Evolutionary conservation across 2,888 invertebrate genomes (phyloP).

Genomic region (Caenorhabditis afra): DNA sequence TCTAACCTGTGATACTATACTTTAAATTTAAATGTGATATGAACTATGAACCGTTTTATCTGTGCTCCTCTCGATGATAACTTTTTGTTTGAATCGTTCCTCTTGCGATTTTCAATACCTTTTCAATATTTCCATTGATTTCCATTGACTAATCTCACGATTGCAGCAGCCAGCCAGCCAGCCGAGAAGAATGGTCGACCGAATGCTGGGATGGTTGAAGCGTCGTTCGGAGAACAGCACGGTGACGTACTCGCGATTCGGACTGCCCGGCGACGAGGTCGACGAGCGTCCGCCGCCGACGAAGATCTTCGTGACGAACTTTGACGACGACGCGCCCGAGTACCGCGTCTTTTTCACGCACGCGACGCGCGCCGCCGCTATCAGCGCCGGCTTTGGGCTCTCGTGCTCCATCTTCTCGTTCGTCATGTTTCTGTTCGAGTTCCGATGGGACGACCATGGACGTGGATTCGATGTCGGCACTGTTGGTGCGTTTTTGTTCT

Average conservation of each 20-base stretch:
- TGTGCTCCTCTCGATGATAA: too few species aligned
- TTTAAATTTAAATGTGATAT: too few species aligned
- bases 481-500: conserved; percentile 47
- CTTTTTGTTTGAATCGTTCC: too few species aligned
- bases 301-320: conserved; percentile 72
- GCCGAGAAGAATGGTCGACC: conserved; percentile 48
- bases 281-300: conserved; percentile 77
- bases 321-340: conserved; percentile 73
- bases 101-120: conserved; percentile 2
- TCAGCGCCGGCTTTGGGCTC: conserved; percentile 70
- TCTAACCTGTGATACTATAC: too few species aligned
- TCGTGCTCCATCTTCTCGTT: conserved; percentile 74
- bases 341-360: conserved; percentile 73
- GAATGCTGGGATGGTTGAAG: conserved; percentile 68
- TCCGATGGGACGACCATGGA: conserved; percentile 77
- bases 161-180: too few species aligned
- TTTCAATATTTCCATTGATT: conserved; percentile 2
- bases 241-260: conserved; percentile 78
- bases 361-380: conserved; percentile 71
- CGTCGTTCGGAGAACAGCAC: conserved; percentile 72
- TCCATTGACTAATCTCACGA: too few species aligned
- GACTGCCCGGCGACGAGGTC: conserved; percentile 76
- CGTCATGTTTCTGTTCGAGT: conserved; percentile 77
- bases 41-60: conserved; percentile 29
- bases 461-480: conserved; percentile 75